Evolutionary conservation across 1,140 invertebrate species (phyloP).

Genomic region (Dolichoris vasculosae): DNA sequence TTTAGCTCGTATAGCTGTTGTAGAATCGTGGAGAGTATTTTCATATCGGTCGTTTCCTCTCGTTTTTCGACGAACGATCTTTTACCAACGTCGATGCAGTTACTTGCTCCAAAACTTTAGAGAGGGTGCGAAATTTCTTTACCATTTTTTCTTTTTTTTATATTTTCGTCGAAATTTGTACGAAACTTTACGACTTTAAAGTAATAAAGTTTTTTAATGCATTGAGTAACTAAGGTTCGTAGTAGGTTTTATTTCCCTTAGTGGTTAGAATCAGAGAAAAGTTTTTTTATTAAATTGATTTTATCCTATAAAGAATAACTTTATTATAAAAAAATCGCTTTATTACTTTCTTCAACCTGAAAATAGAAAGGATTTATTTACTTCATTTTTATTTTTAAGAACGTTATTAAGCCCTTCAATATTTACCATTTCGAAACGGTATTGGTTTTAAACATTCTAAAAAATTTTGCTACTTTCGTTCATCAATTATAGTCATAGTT

Average conservation of each 20-base stretch:
- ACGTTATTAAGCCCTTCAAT: not conserved
- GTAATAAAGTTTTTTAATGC: not conserved
- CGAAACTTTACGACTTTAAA: not conserved
- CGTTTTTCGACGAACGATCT: not conserved
- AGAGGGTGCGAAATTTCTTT: conserved; percentile 22
- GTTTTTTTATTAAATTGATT: not conserved
- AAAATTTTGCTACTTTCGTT: no score
- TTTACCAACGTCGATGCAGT: not conserved
- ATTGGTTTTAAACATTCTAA: not conserved
- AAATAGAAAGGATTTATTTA: not conserved
- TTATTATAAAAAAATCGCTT: not conserved
- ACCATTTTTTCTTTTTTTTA: not conserved
- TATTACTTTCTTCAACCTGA: not conserved
- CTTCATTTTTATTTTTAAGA: not conserved
- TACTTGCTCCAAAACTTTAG: conserved; percentile 30
- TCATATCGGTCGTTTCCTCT: conserved; percentile 31
- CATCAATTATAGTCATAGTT: no score
- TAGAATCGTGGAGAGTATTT: conserved; percentile 18
- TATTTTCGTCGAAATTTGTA: not conserved
- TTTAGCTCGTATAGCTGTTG: not conserved
- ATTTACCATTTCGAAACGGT: not conserved
- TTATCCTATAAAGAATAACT: not conserved
- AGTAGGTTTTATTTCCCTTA: not conserved
- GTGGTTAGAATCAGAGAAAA: not conserved
- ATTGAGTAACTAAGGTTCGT: not conserved